Percentiles rank a stretch among this genome's conserved stretches.
These are phyloP conservation scores for Melierax canorus DNA, from an alignment of 2,113 vertebrate genomes.

Conservation along the genomic window DNA sequence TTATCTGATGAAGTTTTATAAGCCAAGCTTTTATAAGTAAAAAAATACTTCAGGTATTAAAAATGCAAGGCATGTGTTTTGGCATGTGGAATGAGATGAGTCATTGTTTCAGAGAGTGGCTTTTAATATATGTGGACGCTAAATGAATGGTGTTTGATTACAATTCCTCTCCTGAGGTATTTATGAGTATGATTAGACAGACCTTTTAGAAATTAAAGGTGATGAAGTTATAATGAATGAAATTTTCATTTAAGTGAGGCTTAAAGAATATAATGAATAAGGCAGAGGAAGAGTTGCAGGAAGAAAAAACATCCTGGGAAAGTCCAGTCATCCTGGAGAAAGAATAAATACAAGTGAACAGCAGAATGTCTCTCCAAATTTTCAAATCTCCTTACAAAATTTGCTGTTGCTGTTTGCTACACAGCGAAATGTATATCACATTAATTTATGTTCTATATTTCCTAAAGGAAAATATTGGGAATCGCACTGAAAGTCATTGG, in stretches of 20 bases:
- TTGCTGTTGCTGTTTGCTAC: neutral
- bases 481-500: neutral
- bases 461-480: neutral
- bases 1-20: neutral
- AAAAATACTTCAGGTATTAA: neutral
- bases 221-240: neutral
- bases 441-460: neutral
- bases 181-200: neutral
- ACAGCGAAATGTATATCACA: neutral
- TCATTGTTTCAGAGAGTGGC: neutral
- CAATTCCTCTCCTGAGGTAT: neutral
- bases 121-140: neutral
- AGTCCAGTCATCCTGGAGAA: neutral
- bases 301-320: neutral
- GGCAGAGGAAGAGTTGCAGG: fast-evolving
- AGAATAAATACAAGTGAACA: neutral
- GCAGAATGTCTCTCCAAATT: neutral
- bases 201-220: neutral
- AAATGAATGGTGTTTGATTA: neutral
- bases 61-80: neutral
- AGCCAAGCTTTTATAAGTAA: neutral
- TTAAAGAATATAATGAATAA: neutral
- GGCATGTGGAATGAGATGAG: neutral
- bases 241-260: neutral
- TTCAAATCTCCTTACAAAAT: neutral